phyloP scores from a whole-genome alignment of 2,797 vertebrate species.

The Galago senegalensis region DNA sequence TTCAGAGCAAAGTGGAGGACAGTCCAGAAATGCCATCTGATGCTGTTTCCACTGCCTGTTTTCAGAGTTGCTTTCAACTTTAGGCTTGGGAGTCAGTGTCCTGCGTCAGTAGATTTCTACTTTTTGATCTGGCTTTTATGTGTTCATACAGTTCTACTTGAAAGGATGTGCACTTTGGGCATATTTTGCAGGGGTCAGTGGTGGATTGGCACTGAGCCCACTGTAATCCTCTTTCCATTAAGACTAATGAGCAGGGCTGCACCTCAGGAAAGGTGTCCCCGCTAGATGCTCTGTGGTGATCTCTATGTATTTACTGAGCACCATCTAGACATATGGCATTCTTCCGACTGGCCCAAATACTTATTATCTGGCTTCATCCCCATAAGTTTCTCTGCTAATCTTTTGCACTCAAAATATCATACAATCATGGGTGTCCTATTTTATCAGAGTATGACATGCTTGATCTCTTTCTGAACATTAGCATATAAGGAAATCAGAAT shows the following conservation, averaged over 20 bases:
- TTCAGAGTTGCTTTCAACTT: conserved; percentile 59
- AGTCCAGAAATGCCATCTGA: background rate
- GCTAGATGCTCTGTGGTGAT: background rate
- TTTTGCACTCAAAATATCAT: conserved; percentile 8
- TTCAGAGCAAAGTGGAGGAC: background rate
- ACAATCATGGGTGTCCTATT: background rate
- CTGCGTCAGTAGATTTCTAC: background rate
- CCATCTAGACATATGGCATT: background rate
- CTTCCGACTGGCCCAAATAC: background rate
- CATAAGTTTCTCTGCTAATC: background rate
- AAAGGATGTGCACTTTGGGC: background rate
- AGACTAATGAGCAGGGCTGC: fast-evolving
- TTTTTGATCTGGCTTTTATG: background rate
- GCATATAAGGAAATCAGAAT: conserved; percentile 5
- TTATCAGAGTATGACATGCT: background rate
- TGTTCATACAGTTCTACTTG: background rate
- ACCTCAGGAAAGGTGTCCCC: background rate
- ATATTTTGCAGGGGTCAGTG: background rate
- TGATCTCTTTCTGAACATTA: background rate
- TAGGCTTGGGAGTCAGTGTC: background rate
- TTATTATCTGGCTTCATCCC: background rate
- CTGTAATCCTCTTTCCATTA: background rate
- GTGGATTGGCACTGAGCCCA: background rate
- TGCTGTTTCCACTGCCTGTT: background rate
- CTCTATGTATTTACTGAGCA: background rate